These are phyloP conservation scores for Nylanderia fulva DNA, from an alignment of 1,140 invertebrate species.

Conservation along the genomic window DNA sequence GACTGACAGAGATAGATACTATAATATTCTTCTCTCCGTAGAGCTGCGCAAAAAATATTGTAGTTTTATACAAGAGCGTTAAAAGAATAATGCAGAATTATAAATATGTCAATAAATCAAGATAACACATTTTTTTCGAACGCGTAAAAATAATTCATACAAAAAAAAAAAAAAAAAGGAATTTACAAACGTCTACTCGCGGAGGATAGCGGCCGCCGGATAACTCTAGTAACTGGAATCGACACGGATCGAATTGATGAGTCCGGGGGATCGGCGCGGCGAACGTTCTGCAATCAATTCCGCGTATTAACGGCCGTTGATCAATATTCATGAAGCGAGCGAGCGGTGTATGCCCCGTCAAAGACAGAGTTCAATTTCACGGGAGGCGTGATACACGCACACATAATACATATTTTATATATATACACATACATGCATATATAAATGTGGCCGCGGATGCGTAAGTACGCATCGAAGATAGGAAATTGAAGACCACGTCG, in stretches of 20 bases:
- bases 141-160: slow-evolving; percentile 1
- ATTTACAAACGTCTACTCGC: slow-evolving; percentile 23
- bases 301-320: slow-evolving; percentile 75
- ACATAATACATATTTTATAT: too few species aligned
- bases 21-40: background rate
- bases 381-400: slow-evolving; percentile 72
- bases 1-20: background rate
- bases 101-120: slow-evolving; percentile 16
- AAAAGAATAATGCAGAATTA: slow-evolving; percentile 28
- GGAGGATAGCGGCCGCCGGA: slow-evolving; percentile 5
- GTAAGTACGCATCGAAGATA: slow-evolving; percentile 67
- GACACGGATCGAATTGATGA: slow-evolving; percentile 78
- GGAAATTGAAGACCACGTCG: slow-evolving; percentile 77
- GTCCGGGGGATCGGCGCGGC: slow-evolving; percentile 49
- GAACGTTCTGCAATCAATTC: slow-evolving; percentile 79
- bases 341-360: slow-evolving; percentile 73
- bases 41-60: background rate
- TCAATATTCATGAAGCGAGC: slow-evolving; percentile 82
- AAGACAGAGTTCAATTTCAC: slow-evolving; percentile 83
- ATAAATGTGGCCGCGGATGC: background rate
- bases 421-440: slow-evolving; percentile 5
- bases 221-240: slow-evolving; percentile 65
- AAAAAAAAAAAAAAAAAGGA: slow-evolving; percentile 11
- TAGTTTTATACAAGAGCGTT: background rate
- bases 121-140: background rate